Percentiles rank a stretch among this genome's conserved stretches.
Conservation (phyloP, 2,888 invertebrate species). For the Thera britannica region DNA sequence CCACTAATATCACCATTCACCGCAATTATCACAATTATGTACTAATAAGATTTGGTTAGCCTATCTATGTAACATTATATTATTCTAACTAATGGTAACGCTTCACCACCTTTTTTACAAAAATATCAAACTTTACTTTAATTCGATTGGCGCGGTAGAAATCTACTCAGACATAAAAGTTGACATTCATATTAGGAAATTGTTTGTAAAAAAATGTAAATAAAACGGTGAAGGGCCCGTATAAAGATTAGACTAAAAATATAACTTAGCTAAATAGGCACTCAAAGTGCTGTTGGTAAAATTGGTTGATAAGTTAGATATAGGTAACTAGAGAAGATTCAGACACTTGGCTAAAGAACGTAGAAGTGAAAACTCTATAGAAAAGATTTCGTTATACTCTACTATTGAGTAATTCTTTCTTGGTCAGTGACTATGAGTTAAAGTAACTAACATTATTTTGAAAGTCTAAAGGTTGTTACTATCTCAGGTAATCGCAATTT, state of each 20-base stretch:
- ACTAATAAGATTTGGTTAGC: slow-evolving; percentile 30
- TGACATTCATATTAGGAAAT: too few species aligned
- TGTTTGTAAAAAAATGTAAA: background rate
- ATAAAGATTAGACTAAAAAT: slow-evolving; percentile 4
- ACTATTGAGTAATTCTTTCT: too few species aligned
- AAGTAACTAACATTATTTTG: too few species aligned
- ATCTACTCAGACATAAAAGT: too few species aligned
- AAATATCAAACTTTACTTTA: background rate
- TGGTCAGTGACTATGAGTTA: too few species aligned
- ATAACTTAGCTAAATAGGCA: slow-evolving; percentile 13
- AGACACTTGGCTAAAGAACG: slow-evolving; percentile 8
- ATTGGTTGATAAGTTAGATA: slow-evolving; percentile 12
- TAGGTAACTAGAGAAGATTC: background rate
- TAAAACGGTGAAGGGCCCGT: slow-evolving; percentile 5
- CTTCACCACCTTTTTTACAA: slow-evolving; percentile 2
- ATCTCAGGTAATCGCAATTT: too few species aligned
- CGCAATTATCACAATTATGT: slow-evolving; percentile 59
- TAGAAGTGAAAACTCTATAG: background rate
- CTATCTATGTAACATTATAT: slow-evolving; percentile 33
- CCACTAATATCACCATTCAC: slow-evolving; percentile 69
- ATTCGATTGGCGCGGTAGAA: too few species aligned
- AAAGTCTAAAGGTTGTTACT: too few species aligned
- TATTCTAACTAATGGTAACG: slow-evolving; percentile 3
- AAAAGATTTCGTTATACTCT: too few species aligned
- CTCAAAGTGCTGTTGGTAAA: slow-evolving; percentile 22